phyloP scores from a whole-genome alignment of 2,797 vertebrate species.

The Gephyroberyx darwinii region DNA sequence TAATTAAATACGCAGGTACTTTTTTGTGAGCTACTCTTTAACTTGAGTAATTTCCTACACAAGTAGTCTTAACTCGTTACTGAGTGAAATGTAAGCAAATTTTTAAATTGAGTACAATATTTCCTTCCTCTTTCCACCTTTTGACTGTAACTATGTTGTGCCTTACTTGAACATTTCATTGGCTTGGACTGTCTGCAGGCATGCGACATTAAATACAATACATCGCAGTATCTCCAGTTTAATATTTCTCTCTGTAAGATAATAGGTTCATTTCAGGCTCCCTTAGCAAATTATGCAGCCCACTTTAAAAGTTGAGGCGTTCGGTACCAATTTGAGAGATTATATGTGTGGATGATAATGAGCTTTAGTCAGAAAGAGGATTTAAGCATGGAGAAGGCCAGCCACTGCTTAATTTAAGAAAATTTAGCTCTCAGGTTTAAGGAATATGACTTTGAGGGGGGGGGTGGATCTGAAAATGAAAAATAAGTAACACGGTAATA shows the following conservation, averaged over 20 bases:
- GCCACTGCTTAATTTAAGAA: slow-evolving; percentile 67
- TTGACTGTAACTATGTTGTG: neutral
- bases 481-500: slow-evolving; percentile 40
- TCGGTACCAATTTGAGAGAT: slow-evolving; percentile 78
- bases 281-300: slow-evolving; percentile 65
- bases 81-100: too few relatives aligned
- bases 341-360: slow-evolving; percentile 81
- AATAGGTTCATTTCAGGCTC: slow-evolving; percentile 64
- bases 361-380: slow-evolving; percentile 80
- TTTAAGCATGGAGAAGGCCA: slow-evolving; percentile 74
- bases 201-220: slow-evolving; percentile 46
- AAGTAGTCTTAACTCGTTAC: too few relatives aligned
- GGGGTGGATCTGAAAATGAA: slow-evolving; percentile 5
- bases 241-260: slow-evolving; percentile 59
- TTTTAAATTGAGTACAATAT: too few relatives aligned
- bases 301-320: slow-evolving; percentile 65
- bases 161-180: slow-evolving; percentile 16
- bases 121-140: too few relatives aligned
- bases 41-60: too few relatives aligned
- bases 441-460: slow-evolving; percentile 33
- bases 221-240: slow-evolving; percentile 48
- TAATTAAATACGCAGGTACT: too few relatives aligned
- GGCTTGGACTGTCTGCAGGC: slow-evolving; percentile 35
- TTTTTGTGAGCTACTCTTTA: too few relatives aligned
- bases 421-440: slow-evolving; percentile 66